Evolutionary conservation across 2,113 vertebrate species (phyloP).

Genomic region (Phoxinus phoxinus): DNA sequence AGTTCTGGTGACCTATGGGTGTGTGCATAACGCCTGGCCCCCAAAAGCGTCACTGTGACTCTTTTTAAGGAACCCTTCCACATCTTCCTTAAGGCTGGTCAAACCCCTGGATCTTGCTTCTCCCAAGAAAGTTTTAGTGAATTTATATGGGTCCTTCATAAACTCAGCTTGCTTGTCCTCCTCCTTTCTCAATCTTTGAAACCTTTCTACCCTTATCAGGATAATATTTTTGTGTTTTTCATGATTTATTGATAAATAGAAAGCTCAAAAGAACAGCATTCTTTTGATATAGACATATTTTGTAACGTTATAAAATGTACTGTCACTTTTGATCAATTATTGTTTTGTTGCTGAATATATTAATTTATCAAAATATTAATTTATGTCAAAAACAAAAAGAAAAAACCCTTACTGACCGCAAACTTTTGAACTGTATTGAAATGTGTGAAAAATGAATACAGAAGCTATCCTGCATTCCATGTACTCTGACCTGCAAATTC

Average conservation of each 20-base stretch:
- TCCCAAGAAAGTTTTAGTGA: no score
- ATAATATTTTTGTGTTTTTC: neutral
- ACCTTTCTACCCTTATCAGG: no score
- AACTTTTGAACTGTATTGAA: neutral
- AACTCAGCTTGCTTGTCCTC: no score
- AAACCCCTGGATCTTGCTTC: no score
- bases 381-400: neutral
- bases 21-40: no score
- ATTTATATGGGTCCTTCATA: no score
- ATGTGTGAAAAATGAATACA: neutral
- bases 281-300: neutral
- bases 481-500: neutral
- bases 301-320: neutral
- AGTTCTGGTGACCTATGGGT: no score
- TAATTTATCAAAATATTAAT: neutral
- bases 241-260: neutral
- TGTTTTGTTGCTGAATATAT: neutral
- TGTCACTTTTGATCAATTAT: neutral
- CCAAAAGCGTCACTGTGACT: no score
- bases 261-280: neutral
- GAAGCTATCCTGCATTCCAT: neutral
- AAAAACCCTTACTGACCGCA: neutral
- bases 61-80: no score
- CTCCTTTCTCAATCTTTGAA: no score
- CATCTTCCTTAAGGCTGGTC: no score